phyloP scores from a whole-genome alignment of 1,140 invertebrate genomes.

The Bombus sibiricus region DNA sequence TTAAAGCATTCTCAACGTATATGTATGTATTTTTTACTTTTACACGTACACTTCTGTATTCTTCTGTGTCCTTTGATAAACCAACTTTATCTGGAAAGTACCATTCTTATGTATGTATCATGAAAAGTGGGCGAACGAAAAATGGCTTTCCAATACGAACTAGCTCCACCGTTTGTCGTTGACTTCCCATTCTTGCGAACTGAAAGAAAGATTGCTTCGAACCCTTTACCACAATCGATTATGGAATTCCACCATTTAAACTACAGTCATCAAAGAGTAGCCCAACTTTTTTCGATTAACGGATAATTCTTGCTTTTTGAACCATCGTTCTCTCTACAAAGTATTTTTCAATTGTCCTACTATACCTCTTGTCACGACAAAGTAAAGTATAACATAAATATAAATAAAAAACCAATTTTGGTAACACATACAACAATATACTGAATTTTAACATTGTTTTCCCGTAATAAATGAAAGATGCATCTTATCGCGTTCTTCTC shows the following conservation, averaged over 20 bases:
- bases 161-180: conserved; percentile 20
- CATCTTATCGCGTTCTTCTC: no score
- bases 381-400: not conserved
- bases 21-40: not conserved
- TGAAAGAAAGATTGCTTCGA: conserved; percentile 13
- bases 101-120: not conserved
- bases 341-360: not conserved
- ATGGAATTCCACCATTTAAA: conserved; percentile 22
- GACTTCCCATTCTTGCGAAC: conserved; percentile 30
- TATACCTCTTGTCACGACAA: no score
- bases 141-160: conserved; percentile 53
- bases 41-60: not conserved
- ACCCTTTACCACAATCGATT: not conserved
- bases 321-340: not conserved
- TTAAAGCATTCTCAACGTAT: no score
- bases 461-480: no score
- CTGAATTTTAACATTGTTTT: no score
- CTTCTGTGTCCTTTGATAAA: conserved; percentile 28
- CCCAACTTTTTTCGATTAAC: not conserved
- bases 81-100: conserved; percentile 23
- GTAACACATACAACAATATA: no score
- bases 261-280: not conserved
- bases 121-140: conserved; percentile 43
- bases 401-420: no score
- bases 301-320: not conserved